phyloP scores from a whole-genome alignment of 2,113 vertebrate genomes.

The Lamprologus ornatipinnis region DNA sequence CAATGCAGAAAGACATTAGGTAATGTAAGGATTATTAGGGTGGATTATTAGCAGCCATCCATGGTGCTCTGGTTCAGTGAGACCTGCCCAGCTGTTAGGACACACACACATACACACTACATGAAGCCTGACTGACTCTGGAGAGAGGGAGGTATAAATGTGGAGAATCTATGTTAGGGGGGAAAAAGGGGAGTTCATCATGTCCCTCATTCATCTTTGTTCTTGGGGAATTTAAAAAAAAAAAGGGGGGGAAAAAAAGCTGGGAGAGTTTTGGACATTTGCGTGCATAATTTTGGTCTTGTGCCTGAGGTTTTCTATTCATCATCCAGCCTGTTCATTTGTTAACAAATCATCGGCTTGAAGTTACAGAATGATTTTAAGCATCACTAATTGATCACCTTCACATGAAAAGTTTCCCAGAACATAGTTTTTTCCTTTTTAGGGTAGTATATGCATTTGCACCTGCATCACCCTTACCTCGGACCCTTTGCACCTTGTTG shows the following conservation, averaged over 20 bases:
- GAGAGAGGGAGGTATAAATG: background rate
- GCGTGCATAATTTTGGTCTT: constrained; percentile 19
- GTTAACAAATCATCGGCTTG: constrained; percentile 16
- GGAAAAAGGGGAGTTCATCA: background rate
- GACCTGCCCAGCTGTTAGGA: constrained; percentile 47
- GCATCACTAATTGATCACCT: background rate
- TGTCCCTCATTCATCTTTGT: constrained; percentile 38
- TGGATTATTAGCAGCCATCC: constrained; percentile 68
- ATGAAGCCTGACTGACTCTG: background rate
- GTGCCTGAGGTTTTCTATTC: constrained; percentile 44
- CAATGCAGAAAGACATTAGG: constrained; percentile 43
- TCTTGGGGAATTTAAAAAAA: background rate
- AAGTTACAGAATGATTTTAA: constrained; percentile 2
- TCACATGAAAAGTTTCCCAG: background rate
- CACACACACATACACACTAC: constrained; percentile 12
- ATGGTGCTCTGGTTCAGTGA: constrained; percentile 54
- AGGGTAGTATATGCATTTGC: background rate
- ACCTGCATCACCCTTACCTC: constrained; percentile 40
- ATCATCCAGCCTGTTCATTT: constrained; percentile 37
- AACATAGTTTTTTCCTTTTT: background rate
- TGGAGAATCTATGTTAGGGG: background rate
- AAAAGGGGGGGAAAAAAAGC: no score
- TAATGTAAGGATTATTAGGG: constrained; percentile 60
- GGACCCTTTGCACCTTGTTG: constrained; percentile 36
- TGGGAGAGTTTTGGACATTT: background rate